A percentile compares a stretch with the other conserved stretches of the same genome.
phyloP scores from a whole-genome alignment of 2,888 invertebrate genomes.

The Coelinius sp. region DNA sequence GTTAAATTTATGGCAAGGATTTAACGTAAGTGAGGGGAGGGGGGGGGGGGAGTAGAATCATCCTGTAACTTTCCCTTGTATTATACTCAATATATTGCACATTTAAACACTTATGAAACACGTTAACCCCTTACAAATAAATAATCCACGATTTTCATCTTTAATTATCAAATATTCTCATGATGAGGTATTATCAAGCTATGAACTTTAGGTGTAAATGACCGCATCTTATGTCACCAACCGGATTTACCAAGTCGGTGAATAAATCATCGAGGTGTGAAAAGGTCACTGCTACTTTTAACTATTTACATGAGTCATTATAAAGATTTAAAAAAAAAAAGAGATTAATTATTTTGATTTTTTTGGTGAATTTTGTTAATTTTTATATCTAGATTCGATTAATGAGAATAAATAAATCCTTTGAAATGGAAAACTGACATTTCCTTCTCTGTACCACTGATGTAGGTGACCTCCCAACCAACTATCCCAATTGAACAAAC shows the following conservation, averaged over 20 bases:
- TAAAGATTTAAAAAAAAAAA: no score
- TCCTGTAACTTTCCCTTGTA: slow-evolving; percentile 4
- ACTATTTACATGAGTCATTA: background rate
- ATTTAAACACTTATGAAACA: slow-evolving; percentile 35
- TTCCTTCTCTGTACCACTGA: slow-evolving; percentile 52
- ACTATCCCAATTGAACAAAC: slow-evolving; percentile 52
- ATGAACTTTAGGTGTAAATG: slow-evolving; percentile 4
- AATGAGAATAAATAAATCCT: no score
- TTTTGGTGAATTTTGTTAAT: no score
- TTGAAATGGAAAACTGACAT: slow-evolving; percentile 31
- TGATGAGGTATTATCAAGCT: background rate
- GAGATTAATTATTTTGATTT: no score
- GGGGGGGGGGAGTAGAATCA: no score
- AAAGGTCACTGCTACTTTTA: slow-evolving; percentile 52
- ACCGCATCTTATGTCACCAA: slow-evolving; percentile 17
- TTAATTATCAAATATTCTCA: slow-evolving; percentile 2
- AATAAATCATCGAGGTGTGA: slow-evolving; percentile 47
- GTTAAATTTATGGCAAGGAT: slow-evolving; percentile 60
- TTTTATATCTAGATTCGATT: no score
- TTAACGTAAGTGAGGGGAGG: no score
- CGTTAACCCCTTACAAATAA: background rate
- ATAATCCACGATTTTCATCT: background rate
- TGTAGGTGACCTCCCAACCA: slow-evolving; percentile 63
- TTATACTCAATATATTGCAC: slow-evolving; percentile 8
- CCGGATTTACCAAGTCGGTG: slow-evolving; percentile 45